These are phyloP conservation scores for Hetaerina americana DNA, from an alignment of 1,140 invertebrate species.

Conservation along the genomic window DNA sequence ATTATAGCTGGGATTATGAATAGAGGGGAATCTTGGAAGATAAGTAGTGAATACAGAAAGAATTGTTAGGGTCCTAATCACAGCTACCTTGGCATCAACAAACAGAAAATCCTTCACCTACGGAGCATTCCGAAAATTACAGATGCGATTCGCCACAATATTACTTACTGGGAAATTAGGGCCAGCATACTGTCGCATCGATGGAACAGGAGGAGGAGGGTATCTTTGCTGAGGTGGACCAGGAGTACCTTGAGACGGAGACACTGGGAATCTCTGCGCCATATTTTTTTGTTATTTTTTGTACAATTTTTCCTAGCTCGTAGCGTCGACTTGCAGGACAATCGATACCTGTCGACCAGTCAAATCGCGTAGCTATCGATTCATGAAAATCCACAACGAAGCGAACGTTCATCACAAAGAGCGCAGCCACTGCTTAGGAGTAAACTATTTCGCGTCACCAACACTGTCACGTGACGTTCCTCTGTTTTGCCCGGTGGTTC, in stretches of 20 bases:
- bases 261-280: slow-evolving; percentile 43
- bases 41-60: neutral
- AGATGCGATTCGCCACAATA: slow-evolving; percentile 8
- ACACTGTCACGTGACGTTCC: too few relatives aligned
- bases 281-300: slow-evolving; percentile 23
- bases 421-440: too few relatives aligned
- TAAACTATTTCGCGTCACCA: too few relatives aligned
- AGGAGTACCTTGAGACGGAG: slow-evolving; percentile 28
- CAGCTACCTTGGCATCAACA: slow-evolving; percentile 8
- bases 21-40: neutral
- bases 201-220: slow-evolving; percentile 40
- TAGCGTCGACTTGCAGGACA: neutral
- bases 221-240: slow-evolving; percentile 43
- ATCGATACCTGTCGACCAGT: neutral
- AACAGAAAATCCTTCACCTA: neutral
- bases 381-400: neutral
- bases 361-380: neutral
- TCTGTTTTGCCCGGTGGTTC: too few relatives aligned
- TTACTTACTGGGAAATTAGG: slow-evolving; percentile 44
- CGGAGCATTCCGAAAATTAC: slow-evolving; percentile 9
- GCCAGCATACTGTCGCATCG: slow-evolving; percentile 42
- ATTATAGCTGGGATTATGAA: slow-evolving; percentile 16
- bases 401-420: neutral
- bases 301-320: neutral
- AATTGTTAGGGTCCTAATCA: too few relatives aligned